Evolutionary conservation across 1,140 invertebrate species (phyloP).

Genomic region (Triops cancriformis): DNA sequence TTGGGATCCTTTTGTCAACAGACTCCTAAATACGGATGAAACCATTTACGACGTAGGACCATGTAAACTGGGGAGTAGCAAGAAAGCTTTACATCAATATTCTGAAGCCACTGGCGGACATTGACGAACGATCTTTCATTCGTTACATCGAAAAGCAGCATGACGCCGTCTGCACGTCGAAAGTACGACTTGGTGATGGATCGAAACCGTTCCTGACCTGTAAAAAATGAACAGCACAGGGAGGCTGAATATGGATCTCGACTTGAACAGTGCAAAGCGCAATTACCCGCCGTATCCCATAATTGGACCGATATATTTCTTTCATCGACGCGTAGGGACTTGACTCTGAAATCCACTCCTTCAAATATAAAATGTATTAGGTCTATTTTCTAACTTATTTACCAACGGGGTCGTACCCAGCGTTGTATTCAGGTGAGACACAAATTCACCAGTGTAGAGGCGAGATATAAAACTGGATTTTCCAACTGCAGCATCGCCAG

Average conservation of each 20-base stretch:
- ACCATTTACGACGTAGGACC: constrained; percentile 35
- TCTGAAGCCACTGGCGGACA: constrained; percentile 54
- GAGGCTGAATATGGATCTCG: background rate
- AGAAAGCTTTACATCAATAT: constrained; percentile 43
- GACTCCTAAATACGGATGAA: constrained; percentile 35
- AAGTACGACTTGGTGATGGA: constrained; percentile 62
- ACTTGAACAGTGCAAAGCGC: background rate
- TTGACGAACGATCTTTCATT: constrained; percentile 53
- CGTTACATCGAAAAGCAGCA: constrained; percentile 59
- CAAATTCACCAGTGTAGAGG: constrained; percentile 52
- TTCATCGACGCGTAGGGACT: constrained; percentile 51
- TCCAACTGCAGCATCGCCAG: constrained; percentile 57
- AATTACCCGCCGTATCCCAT: constrained; percentile 53
- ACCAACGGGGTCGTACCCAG: constrained; percentile 43
- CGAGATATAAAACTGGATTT: constrained; percentile 58
- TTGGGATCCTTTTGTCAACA: constrained; percentile 45
- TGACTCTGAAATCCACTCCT: constrained; percentile 59
- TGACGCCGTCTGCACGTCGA: constrained; percentile 57
- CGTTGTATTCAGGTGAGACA: constrained; percentile 50
- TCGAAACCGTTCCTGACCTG: constrained; percentile 50
- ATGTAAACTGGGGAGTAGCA: constrained; percentile 22
- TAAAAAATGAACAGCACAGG: constrained; percentile 26
- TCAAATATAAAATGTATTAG: constrained; percentile 18
- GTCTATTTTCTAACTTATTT: background rate
- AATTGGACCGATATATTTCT: constrained; percentile 53